Conservation (phyloP, 1,140 invertebrate species). For the Lasioglossum baleicum region DNA sequence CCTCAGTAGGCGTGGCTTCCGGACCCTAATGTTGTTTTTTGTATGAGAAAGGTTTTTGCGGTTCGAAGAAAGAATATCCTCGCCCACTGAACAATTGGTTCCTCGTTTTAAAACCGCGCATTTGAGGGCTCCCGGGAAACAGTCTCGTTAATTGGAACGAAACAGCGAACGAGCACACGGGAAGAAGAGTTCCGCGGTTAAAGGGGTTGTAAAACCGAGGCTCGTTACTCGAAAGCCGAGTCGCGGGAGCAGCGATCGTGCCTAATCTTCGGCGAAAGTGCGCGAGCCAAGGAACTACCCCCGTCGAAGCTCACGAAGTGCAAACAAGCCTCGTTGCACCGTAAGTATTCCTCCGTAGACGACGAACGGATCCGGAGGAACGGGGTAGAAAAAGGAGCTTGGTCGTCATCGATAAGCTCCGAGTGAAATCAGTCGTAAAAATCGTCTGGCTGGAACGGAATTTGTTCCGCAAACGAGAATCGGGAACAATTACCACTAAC, state of each 20-base stretch:
- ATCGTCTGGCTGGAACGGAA: slow-evolving; percentile 12
- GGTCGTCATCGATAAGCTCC: slow-evolving; percentile 26
- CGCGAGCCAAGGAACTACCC: slow-evolving; percentile 35
- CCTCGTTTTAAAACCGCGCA: too few relatives aligned
- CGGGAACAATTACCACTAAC: background rate
- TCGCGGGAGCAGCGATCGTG: slow-evolving; percentile 28
- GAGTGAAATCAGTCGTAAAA: slow-evolving; percentile 56
- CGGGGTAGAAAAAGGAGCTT: background rate
- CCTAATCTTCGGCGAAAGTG: slow-evolving; percentile 51
- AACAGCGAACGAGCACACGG: background rate
- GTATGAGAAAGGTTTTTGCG: too few relatives aligned
- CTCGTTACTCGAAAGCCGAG: slow-evolving; percentile 5
- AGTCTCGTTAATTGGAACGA: slow-evolving; percentile 4
- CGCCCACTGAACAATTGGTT: too few relatives aligned
- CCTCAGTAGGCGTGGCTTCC: too few relatives aligned
- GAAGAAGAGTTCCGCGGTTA: background rate
- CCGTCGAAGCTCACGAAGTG: slow-evolving; percentile 58
- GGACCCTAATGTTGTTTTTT: too few relatives aligned
- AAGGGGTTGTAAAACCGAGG: slow-evolving; percentile 8
- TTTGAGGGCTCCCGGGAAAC: too few relatives aligned
- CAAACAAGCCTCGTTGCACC: slow-evolving; percentile 54
- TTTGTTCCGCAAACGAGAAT: too few relatives aligned
- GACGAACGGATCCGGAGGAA: slow-evolving; percentile 8
- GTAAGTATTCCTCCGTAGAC: slow-evolving; percentile 37
- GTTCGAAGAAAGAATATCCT: too few relatives aligned